Percentiles rank a stretch among this genome's conserved stretches.
These are phyloP conservation scores for Dryas iulia DNA, from an alignment of 1,140 invertebrate species.

Conservation along the genomic window DNA sequence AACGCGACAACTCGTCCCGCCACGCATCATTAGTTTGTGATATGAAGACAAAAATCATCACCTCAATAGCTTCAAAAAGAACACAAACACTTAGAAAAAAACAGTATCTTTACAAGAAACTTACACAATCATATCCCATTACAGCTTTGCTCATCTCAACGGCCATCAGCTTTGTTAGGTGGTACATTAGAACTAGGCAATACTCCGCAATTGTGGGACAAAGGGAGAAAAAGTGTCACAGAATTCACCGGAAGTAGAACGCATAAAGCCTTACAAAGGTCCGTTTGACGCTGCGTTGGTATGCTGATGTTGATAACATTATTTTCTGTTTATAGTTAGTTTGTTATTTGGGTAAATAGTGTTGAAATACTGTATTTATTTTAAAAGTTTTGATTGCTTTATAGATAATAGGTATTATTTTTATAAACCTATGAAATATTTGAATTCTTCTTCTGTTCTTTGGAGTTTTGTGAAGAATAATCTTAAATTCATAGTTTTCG, in stretches of 20 bases:
- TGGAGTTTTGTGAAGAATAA: too few relatives aligned
- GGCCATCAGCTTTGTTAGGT: conserved; percentile 21
- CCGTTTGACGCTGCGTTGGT: conserved; percentile 19
- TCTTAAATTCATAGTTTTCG: too few relatives aligned
- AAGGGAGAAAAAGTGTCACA: conserved; percentile 26
- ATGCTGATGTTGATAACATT: conserved; percentile 8
- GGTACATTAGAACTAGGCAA: conserved; percentile 26
- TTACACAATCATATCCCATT: neutral
- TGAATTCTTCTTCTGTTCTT: too few relatives aligned
- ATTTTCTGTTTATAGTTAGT: too few relatives aligned
- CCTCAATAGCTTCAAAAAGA: neutral
- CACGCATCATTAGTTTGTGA: neutral
- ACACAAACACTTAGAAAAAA: neutral
- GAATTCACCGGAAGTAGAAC: conserved; percentile 24
- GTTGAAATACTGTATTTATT: too few relatives aligned
- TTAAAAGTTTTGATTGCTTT: too few relatives aligned
- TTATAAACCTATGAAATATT: too few relatives aligned
- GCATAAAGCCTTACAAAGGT: conserved; percentile 30
- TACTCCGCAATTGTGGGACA: conserved; percentile 28
- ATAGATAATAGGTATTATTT: too few relatives aligned
- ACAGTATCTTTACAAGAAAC: neutral
- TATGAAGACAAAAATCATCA: neutral
- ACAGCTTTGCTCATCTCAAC: conserved; percentile 5
- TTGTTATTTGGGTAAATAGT: neutral
- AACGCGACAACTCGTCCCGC: too few relatives aligned